phyloP scores from a whole-genome alignment of 2,113 vertebrate species.

The Gavialis gangeticus region DNA sequence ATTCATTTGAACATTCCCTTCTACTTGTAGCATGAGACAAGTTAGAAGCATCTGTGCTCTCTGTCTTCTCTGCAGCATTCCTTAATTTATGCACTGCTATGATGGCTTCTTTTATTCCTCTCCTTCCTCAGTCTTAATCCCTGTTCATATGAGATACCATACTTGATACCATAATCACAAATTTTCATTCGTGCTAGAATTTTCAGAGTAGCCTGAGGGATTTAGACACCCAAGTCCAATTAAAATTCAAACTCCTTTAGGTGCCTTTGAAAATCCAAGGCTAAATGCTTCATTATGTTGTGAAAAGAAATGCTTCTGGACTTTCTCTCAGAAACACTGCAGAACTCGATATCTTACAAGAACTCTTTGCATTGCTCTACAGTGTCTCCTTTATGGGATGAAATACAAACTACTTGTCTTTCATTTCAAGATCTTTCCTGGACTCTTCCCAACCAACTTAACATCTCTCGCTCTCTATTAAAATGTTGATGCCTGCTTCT shows the following conservation, averaged over 20 bases:
- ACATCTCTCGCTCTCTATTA: neutral
- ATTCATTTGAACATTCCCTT: neutral
- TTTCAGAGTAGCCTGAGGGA: neutral
- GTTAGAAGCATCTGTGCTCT: neutral
- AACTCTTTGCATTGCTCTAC: fast-evolving
- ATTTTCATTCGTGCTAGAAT: neutral
- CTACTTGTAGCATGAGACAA: neutral
- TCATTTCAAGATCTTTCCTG: neutral
- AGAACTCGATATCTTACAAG: neutral
- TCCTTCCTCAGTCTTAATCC: neutral
- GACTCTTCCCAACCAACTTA: neutral
- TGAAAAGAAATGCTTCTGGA: neutral
- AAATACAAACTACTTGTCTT: neutral
- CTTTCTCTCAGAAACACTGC: neutral
- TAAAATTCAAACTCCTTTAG: neutral
- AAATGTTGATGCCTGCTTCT: neutral
- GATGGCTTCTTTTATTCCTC: neutral
- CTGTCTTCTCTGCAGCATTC: neutral
- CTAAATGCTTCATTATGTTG: neutral
- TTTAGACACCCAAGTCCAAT: fast-evolving
- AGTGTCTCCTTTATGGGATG: neutral
- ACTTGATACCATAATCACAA: neutral
- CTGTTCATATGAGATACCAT: fast-evolving
- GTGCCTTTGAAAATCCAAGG: neutral
- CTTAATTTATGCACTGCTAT: neutral